phyloP scores from a whole-genome alignment of 2,888 invertebrate genomes.

The Bugulina stolonifera region DNA sequence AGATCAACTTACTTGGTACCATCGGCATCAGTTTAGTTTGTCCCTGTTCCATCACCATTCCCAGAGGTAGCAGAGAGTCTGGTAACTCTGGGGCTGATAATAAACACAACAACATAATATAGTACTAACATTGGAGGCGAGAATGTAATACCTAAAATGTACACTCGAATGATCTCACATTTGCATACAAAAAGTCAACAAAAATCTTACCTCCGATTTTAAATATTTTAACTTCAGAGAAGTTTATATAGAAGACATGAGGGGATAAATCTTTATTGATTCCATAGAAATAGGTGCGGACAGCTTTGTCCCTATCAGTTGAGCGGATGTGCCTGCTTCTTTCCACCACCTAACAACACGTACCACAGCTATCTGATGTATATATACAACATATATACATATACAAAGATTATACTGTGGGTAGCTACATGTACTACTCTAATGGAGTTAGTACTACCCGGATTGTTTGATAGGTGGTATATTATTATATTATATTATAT shows the following conservation, averaged over 20 bases:
- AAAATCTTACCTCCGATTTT: slow-evolving; percentile 71
- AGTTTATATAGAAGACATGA: slow-evolving; percentile 88
- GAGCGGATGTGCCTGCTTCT: slow-evolving; percentile 66
- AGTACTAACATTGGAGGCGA: too few relatives aligned
- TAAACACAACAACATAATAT: too few relatives aligned
- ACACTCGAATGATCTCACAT: too few relatives aligned
- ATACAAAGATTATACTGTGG: too few relatives aligned
- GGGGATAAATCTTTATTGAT: slow-evolving; percentile 72
- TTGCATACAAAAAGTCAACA: neutral
- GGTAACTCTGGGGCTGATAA: slow-evolving; percentile 85
- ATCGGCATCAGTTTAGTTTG: slow-evolving; percentile 77
- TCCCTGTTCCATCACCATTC: slow-evolving; percentile 87
- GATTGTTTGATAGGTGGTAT: too few relatives aligned
- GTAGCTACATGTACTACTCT: too few relatives aligned
- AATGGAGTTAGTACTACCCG: too few relatives aligned
- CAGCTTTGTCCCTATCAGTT: slow-evolving; percentile 72
- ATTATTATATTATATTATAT: too few relatives aligned
- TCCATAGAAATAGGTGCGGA: slow-evolving; percentile 95
- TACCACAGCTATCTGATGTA: too few relatives aligned
- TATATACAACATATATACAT: too few relatives aligned
- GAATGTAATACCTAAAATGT: too few relatives aligned
- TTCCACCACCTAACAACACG: slow-evolving; percentile 68
- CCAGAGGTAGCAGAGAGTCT: slow-evolving; percentile 91
- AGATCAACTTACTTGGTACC: slow-evolving; percentile 60
- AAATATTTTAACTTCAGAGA: slow-evolving; percentile 78